Conservation (phyloP, 1,140 invertebrate species). For the Pseudomyrmex gracilis region DNA sequence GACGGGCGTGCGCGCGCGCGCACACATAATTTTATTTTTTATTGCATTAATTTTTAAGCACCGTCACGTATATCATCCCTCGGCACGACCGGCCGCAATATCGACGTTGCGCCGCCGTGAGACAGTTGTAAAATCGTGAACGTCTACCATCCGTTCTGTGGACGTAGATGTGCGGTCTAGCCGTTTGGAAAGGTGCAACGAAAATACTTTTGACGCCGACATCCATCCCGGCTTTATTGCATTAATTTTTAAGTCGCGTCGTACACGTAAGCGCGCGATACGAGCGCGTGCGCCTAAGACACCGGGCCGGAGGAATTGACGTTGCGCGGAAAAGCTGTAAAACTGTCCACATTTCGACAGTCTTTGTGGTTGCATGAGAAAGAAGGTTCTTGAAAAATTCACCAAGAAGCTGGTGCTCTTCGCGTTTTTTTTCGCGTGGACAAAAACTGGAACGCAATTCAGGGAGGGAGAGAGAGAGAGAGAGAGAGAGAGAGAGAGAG, state of each 20-base stretch:
- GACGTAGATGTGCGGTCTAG: conserved; percentile 20
- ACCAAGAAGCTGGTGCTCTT: not conserved
- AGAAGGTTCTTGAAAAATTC: conserved; percentile 36
- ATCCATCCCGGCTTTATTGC: conserved; percentile 39
- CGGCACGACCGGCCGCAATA: conserved; percentile 22
- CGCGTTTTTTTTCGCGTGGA: not conserved
- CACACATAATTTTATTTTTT: conserved; percentile 32
- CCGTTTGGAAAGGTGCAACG: conserved; percentile 28
- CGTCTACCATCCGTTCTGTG: conserved; percentile 5
- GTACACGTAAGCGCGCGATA: not conserved
- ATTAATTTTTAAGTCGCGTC: conserved; percentile 46
- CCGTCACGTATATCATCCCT: conserved; percentile 14
- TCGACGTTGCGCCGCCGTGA: conserved; percentile 24
- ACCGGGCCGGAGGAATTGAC: conserved; percentile 15
- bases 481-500: too few species aligned
- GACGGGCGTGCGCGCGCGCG: not conserved
- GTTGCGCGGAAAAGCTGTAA: conserved; percentile 23
- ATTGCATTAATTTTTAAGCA: conserved; percentile 61
- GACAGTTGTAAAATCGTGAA: conserved; percentile 51
- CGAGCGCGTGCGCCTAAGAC: not conserved
- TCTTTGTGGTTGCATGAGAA: not conserved
- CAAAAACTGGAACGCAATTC: conserved; percentile 1
- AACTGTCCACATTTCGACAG: conserved; percentile 42
- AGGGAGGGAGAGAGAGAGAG: too few species aligned
- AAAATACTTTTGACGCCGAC: conserved; percentile 31